These are phyloP conservation scores for Heliconius himera DNA, from an alignment of 1,140 invertebrate genomes.

Conservation along the genomic window DNA sequence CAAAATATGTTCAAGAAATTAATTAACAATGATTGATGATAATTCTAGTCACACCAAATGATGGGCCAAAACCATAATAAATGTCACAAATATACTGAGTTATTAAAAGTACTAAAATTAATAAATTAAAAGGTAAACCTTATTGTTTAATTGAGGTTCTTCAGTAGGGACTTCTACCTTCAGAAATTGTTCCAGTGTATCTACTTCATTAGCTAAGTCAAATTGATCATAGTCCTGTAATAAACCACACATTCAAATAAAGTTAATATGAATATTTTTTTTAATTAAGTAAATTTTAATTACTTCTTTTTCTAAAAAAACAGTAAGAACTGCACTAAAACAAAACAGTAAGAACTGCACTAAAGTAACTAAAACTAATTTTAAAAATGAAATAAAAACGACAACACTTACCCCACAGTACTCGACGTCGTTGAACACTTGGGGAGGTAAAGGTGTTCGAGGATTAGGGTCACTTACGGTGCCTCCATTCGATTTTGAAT, in stretches of 20 bases:
- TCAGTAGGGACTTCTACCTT: conserved; percentile 83
- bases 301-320: neutral
- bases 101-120: neutral
- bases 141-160: conserved; percentile 38
- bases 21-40: no score
- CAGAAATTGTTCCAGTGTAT: conserved; percentile 92
- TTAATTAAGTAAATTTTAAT: neutral
- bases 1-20: no score
- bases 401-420: conserved; percentile 92
- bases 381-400: neutral
- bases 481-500: conserved; percentile 89
- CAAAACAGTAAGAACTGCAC: neutral
- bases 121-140: neutral
- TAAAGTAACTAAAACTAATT: neutral
- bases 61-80: no score
- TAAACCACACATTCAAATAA: neutral
- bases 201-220: conserved; percentile 94
- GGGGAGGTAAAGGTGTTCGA: conserved; percentile 92
- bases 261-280: neutral
- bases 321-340: neutral
- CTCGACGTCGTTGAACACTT: conserved; percentile 95
- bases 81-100: neutral
- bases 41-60: no score
- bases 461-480: conserved; percentile 84
- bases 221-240: conserved; percentile 95